These are phyloP conservation scores for Scaptomyza hsui DNA, from an alignment of 1,140 invertebrate genomes.

Conservation along the genomic window DNA sequence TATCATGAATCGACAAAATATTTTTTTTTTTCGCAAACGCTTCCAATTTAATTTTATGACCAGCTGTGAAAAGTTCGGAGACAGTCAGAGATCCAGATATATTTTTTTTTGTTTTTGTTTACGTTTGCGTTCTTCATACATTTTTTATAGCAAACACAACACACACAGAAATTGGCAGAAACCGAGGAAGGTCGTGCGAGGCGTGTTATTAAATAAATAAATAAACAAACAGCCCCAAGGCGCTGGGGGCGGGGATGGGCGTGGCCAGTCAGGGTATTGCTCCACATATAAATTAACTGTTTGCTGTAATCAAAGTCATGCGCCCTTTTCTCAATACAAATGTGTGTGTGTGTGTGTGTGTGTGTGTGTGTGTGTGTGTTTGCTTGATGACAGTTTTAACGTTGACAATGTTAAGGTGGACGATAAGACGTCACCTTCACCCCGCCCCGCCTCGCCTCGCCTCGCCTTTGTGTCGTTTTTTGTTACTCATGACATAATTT, in stretches of 20 bases:
- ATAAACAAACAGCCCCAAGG: conserved; percentile 11
- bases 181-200: background rate
- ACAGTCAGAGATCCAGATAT: conserved; percentile 3
- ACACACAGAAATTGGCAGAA: conserved; percentile 19
- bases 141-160: conserved; percentile 6
- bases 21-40: background rate
- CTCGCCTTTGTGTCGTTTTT: conserved; percentile 8
- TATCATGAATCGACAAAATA: no score
- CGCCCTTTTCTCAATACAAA: conserved; percentile 25
- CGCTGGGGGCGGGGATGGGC: background rate
- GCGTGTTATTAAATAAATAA: conserved; percentile 30
- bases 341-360: conserved; percentile 1
- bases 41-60: background rate
- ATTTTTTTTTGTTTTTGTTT: conserved; percentile 5
- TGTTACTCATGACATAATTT: conserved; percentile 63
- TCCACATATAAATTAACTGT: conserved; percentile 17
- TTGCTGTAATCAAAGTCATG: conserved; percentile 58
- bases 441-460: background rate
- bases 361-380: conserved; percentile 1
- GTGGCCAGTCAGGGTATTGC: conserved; percentile 16
- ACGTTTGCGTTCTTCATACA: background rate
- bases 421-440: conserved; percentile 49
- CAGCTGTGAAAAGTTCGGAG: conserved; percentile 2
- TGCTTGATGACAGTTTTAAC: conserved; percentile 50
- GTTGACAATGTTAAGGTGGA: conserved; percentile 46